A percentile compares a stretch with the other conserved stretches of the same genome.
Conservation (phyloP, 2,113 vertebrate species). For the Alces alces region DNA sequence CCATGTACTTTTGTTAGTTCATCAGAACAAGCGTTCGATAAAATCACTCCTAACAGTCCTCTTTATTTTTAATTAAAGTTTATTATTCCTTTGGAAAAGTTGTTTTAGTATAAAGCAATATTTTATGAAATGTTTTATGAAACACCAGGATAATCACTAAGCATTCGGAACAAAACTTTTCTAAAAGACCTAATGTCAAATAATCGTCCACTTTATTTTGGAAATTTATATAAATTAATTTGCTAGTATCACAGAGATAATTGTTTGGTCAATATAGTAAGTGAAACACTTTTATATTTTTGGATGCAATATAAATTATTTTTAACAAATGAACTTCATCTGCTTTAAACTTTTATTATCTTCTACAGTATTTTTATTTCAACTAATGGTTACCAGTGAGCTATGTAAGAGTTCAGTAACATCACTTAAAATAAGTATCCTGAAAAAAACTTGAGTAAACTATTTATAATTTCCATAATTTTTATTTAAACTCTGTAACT, state of each 20-base stretch:
- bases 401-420: not conserved
- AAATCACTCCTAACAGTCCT: not conserved
- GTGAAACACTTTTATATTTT: not conserved
- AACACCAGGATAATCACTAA: not conserved
- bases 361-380: constrained; percentile 34
- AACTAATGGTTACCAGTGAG: not conserved
- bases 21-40: not conserved
- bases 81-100: not conserved
- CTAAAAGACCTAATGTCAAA: not conserved
- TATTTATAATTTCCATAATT: constrained; percentile 1
- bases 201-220: constrained; percentile 4
- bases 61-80: not conserved
- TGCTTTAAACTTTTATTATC: constrained; percentile 3
- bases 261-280: not conserved
- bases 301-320: not conserved
- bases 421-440: not conserved
- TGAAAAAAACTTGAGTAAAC: constrained; percentile 6
- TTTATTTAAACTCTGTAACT: not conserved
- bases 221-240: not conserved
- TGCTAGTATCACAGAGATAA: not conserved
- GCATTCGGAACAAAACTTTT: not conserved
- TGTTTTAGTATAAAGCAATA: not conserved
- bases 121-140: not conserved
- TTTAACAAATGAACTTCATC: constrained; percentile 16
- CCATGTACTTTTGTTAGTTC: not conserved